These are phyloP conservation scores for Seriola dumerili DNA, from an alignment of 2,113 vertebrate species.

Conservation along the genomic window DNA sequence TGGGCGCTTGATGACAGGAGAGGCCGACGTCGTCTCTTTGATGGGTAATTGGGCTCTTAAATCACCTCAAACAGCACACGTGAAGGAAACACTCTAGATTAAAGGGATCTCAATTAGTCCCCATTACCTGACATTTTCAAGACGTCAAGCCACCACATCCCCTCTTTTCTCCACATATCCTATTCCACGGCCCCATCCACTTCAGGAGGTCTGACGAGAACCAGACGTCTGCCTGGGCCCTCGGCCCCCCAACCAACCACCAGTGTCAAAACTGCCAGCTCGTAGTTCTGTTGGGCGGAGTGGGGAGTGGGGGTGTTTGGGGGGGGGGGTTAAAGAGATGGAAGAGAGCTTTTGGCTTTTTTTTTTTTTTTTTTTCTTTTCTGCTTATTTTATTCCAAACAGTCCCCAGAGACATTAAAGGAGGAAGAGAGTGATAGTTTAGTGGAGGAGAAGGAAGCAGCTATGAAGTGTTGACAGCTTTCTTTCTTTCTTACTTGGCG, in stretches of 20 bases:
- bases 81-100: slow-evolving; percentile 55
- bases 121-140: slow-evolving; percentile 65
- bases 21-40: slow-evolving; percentile 25
- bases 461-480: slow-evolving; percentile 57
- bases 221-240: slow-evolving; percentile 47
- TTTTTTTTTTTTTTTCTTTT: too few species aligned
- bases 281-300: not conserved
- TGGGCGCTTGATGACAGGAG: slow-evolving; percentile 7
- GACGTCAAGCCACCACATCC: slow-evolving; percentile 1
- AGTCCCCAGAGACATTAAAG: slow-evolving; percentile 40
- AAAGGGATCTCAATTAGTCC: slow-evolving; percentile 72
- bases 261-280: slow-evolving; percentile 16
- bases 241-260: not conserved
- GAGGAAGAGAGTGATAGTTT: slow-evolving; percentile 49
- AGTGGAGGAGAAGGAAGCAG: slow-evolving; percentile 41
- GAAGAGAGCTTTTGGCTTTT: slow-evolving; percentile 6
- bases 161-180: not conserved
- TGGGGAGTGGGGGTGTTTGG: too few species aligned
- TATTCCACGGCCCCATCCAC: slow-evolving; percentile 22
- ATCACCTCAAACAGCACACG: slow-evolving; percentile 37
- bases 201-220: slow-evolving; percentile 52
- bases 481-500: slow-evolving; percentile 6
- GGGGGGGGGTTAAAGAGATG: not conserved
- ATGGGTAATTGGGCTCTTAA: slow-evolving; percentile 48
- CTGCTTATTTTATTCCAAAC: slow-evolving; percentile 10